Base-by-base conservation (phyloP, 2,113 vertebrate genomes). In the Psittacula cyanocephala region DNA sequence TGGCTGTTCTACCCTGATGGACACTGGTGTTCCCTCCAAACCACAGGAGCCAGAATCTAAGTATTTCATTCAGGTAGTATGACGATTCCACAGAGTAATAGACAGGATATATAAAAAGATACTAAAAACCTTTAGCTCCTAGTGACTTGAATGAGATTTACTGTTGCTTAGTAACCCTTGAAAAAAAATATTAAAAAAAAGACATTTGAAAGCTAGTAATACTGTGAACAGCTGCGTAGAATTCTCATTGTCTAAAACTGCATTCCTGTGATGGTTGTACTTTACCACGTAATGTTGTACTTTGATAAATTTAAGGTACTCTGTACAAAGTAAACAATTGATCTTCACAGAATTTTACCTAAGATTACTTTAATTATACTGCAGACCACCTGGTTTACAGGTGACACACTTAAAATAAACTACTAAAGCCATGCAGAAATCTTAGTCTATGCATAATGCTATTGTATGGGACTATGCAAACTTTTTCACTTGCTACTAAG, bases 121-220 rank as follows among this genome's bases (percentile, higher is more conserved):
- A 79, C 55, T 72, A 52, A 89, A 86, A 94, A 35, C 37, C 77
- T 92, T 88, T 88, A 90, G 69, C 37, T 96, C 9, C 80, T 22
- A 76, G 57, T 69, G 59, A 85, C 81, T 93, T 92, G 80, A 97
- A 79, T 91, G 65, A 90, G 44, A 76, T 84, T 96, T 94, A 52
- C 76, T 11, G 77, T 96, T 96, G 93, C 93, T 91, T 93, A 92
- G 86, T 94, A 95, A 96, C 92, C 81, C 80, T 60, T 65, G 28
- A 67, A 86, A 71, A 59, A 59, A 57, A 22, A 59, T 11, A 59
- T 25, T 13, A 20, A 59, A 59, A 35, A 59, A 59, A 82, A 83
- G 55, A 86, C n/a, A 62, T 93, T 75, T 96, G 35, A 86, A 88
- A 94, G 70, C 72, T 75, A 86, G 33, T 33, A 86, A 88, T 18